Conservation (phyloP, 23 tunicate species). For the Halocynthia aurantium region DNA sequence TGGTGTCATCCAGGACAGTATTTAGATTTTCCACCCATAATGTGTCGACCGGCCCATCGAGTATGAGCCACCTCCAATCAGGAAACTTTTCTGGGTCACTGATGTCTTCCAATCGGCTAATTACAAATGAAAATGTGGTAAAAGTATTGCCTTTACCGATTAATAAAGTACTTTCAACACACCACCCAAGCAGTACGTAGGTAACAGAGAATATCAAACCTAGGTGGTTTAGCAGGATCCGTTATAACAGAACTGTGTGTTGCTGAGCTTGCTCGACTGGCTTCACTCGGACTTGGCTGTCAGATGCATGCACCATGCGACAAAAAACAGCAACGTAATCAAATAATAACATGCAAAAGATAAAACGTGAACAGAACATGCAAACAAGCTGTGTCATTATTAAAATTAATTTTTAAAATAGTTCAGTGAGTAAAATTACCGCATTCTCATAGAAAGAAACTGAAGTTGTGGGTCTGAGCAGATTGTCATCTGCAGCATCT, state of each 20-base stretch:
- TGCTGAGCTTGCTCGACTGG: constrained; percentile 29
- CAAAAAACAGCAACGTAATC: background rate
- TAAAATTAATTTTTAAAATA: background rate
- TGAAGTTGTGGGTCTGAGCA: constrained; percentile 42
- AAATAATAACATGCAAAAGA: background rate
- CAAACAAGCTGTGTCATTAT: background rate
- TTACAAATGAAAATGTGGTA: background rate
- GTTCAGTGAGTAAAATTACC: constrained; percentile 16
- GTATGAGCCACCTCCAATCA: constrained; percentile 84
- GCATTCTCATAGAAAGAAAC: constrained; percentile 68
- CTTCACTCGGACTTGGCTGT: constrained; percentile 15
- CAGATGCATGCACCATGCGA: background rate
- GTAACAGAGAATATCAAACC: background rate
- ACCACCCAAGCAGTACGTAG: no score
- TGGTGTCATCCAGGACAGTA: constrained; percentile 93
- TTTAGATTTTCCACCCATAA: constrained; percentile 94
- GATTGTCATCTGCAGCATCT: no score
- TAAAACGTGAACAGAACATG: background rate
- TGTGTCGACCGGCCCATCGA: constrained; percentile 97
- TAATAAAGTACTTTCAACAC: no score
- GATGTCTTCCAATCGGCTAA: constrained; percentile 20
- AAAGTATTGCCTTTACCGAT: background rate
- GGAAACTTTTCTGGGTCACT: constrained; percentile 22
- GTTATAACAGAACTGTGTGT: constrained; percentile 18
- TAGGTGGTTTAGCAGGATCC: constrained; percentile 24